Conservation (phyloP, 2,888 invertebrate species). For the Kuschelorhynchus macadamiae region DNA sequence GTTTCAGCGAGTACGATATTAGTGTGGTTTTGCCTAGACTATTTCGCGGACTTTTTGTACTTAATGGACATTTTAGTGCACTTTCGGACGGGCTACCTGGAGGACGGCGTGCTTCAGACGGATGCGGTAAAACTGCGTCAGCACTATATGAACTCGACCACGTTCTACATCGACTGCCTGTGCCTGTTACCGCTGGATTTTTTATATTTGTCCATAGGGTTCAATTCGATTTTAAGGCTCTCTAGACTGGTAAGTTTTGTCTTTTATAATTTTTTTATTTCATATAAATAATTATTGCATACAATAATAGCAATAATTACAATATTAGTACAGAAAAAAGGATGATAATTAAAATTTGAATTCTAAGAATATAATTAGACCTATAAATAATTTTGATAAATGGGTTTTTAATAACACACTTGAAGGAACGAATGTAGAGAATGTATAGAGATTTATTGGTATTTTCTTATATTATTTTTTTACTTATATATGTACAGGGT, state of each 20-base stretch:
- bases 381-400: too few relatives aligned
- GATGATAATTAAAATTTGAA: too few relatives aligned
- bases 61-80: conserved; percentile 96
- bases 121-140: conserved; percentile 93
- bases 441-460: too few relatives aligned
- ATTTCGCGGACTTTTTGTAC: conserved; percentile 96
- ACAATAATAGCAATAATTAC: too few relatives aligned
- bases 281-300: too few relatives aligned
- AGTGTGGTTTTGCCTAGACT: conserved; percentile 98
- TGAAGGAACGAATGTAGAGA: too few relatives aligned
- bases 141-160: conserved; percentile 96
- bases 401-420: too few relatives aligned
- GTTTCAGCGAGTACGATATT: conserved; percentile 84
- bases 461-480: too few relatives aligned
- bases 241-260: conserved; percentile 83
- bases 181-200: conserved; percentile 98
- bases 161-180: conserved; percentile 98
- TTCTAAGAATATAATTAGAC: too few relatives aligned
- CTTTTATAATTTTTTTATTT: neutral
- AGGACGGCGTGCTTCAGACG: conserved; percentile 98
- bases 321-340: too few relatives aligned
- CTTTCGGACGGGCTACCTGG: conserved; percentile 96
- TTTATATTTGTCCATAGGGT: conserved; percentile 95
- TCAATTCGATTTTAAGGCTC: conserved; percentile 95
- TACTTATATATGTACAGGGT: too few relatives aligned